Base-by-base conservation (phyloP, 2,888 invertebrate genomes). In the Malthinus flaveolus region DNA sequence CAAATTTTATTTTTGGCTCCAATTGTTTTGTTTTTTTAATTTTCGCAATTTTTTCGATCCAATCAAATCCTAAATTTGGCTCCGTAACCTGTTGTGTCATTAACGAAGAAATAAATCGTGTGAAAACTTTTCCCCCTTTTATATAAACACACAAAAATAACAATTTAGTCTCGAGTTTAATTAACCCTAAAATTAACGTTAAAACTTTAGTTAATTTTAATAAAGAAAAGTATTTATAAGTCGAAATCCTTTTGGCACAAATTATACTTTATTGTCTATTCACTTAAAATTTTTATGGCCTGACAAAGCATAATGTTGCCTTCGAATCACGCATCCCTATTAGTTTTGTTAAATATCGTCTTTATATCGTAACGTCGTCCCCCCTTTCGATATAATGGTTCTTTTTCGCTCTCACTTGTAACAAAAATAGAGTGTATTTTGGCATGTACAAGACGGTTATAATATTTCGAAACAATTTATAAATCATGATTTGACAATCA, bases 401-500 rank as follows among this genome's bases (percentile, higher is more conserved):
- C 48, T 37, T 49, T 53, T 54, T 59, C 49, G 49, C 54, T 59
- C 59, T 33, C 54, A 39, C 49, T 49, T 35, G 23, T 49, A 59
- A 59, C 46, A 37, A 54, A 53, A 58, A 59, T 42, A 46, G 59
- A 55, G 58, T 49, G 59, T 55, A 48, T 56, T 59, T 52, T 51
- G 59, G 55, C 56, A 61, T 59, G 54, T 61, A 50, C 8, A 55
- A 50, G 51, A 53, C 51, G 63, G 60, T 56, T 52, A 53, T 56
- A 65, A 63, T 62, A 62, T 59, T 59, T 56, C 55, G 44, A 48
- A 59, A 61, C 62, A 71, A 69, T 70, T 71, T 70, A 70, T 73
- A 73, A 73, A 73, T 73, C 73, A 73, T 65, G 66, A 65, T 73
- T 72, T 73, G 73, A 73, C 72, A 72, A 69, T 71, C 65, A 68